Evolutionary conservation across 1,140 invertebrate genomes (phyloP), one percentile per base, ranked within the genome.

Genomic region (Gryon sp.): DNA sequence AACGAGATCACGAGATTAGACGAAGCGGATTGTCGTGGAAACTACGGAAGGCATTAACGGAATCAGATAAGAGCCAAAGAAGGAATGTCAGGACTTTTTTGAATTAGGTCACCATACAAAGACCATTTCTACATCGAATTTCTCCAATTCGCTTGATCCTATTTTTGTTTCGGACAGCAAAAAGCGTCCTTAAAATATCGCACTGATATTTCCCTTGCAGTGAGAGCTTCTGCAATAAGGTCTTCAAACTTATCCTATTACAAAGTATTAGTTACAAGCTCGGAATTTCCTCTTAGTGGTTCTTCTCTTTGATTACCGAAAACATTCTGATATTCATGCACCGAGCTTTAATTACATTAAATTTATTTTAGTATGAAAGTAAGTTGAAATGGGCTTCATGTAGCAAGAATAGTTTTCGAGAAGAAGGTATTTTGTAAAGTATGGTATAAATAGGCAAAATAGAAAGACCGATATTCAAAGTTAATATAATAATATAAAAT

Each of bases 221-320:
- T n/a, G n/a, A n/a, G n/a, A 40, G 32, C 5, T 36, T 20, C 26
- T 70, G 30, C 14, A 43, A 34, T 32, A 32, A 15, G 40, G 50
- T 12, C 22, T 48, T 55, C 57, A 55, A 63, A 73, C 52, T 65
- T 59, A 73, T 57, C 60, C 57, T 55, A 53, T 72, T 65, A 52
- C 34, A 65, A 59, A 43, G 52, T 59, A 73, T 65, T 65, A 65
- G 52, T 65, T 65, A 65, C 59, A 52, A 65, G 52, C 43, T 52
- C 16, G 16, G 30, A 40, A 55, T 63, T 72, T 57, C 36, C 48
- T 55, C 38, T 38, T 40, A 15, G 40, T 24, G 22, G 26, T 40
- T 48, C 26, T 57, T 63, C 24, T 28, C 36, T 65, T 73, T 73
- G 59, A 65, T 57, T 65, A 59, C 69, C 36, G 50, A 34, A 43